Evolutionary conservation across 2,888 invertebrate genomes (phyloP).

Genomic region (Lithophane ornitopus): DNA sequence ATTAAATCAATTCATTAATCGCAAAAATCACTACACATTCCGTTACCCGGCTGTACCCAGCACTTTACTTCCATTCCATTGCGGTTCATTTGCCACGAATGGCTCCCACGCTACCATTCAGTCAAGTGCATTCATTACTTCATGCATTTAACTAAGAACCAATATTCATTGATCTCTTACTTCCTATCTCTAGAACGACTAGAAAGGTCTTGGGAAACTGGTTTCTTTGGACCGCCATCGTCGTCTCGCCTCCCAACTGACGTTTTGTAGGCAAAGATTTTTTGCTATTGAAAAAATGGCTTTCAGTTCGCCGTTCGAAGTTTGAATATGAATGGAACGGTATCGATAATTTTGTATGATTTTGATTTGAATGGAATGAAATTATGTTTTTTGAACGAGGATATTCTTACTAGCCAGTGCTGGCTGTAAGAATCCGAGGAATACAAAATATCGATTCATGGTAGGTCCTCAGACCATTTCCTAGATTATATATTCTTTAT

Average conservation of each 20-base stretch:
- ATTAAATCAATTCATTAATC: constrained; percentile 31
- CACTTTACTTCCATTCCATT: constrained; percentile 66
- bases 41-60: constrained; percentile 38
- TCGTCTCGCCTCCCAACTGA: constrained; percentile 68
- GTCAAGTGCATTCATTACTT: constrained; percentile 72
- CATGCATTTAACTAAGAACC: constrained; percentile 60
- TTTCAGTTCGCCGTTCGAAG: constrained; percentile 24
- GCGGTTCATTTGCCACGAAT: constrained; percentile 71
- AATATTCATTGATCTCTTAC: constrained; percentile 46
- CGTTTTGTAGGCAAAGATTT: constrained; percentile 57
- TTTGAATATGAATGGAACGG: constrained; percentile 45
- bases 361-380: constrained; percentile 19
- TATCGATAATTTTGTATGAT: constrained; percentile 35
- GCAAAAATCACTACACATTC: constrained; percentile 58
- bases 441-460: background rate
- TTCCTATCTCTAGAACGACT: background rate
- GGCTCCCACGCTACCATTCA: constrained; percentile 72
- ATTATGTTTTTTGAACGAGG: background rate
- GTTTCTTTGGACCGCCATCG: constrained; percentile 66
- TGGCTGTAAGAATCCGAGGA: background rate
- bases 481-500: background rate
- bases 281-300: constrained; percentile 50
- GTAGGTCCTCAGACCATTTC: background rate
- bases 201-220: constrained; percentile 40
- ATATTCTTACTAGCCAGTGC: no score